Base-by-base conservation (phyloP, 2,888 invertebrate species). In the Phyllotreta striolata region DNA sequence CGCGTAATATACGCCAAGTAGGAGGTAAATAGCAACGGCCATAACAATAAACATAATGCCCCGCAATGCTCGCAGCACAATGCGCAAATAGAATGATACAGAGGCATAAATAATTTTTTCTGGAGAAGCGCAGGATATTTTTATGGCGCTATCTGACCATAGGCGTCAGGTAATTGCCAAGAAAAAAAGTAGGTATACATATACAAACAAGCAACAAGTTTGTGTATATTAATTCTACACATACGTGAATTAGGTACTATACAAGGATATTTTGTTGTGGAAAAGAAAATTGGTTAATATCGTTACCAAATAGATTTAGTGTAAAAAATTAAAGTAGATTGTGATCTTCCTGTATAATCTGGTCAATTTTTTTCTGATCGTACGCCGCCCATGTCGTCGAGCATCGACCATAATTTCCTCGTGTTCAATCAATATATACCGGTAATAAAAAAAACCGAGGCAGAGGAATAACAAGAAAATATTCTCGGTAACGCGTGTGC, bases 371-470 rank as follows among this genome's bases (percentile, higher is more conserved):
- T 24, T 24, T 4, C 24, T 24, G 24, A 24, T 24, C 2, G 24
- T 24, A 24, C 24, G 24, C 24, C 24, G 24, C 24, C 24, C 24
- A 24, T 24, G 44, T 7, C 44, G 44, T 12, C 6, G 44, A n/a
- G 44, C 10, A 44, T 14, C 44, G 57, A 66, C 49, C 56, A 71
- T 69, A 73, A 73, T 72, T 71, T 72, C 68, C 70, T 69, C 72
- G 74, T 73, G 73, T 74, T 74, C 74, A 74, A 74, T 74, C 74
- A 74, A 74, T 74, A 72, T 24, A 24, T 74, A 68, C 65, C 67
- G 69, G 69, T 69, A 70, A 70, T 71, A 66, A 70, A 68, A 72
- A 71, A 68, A 73, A 58, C 67, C 69, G 70, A 69, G 65, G 13
- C 41, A 46, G 55, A 62, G 43, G 13, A 46, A 37, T 39, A 68